A percentile compares a stretch with the other conserved stretches of the same genome.
Evolutionary conservation across 2,113 vertebrate species (phyloP).

Genomic region (Patagioenas fasciata): DNA sequence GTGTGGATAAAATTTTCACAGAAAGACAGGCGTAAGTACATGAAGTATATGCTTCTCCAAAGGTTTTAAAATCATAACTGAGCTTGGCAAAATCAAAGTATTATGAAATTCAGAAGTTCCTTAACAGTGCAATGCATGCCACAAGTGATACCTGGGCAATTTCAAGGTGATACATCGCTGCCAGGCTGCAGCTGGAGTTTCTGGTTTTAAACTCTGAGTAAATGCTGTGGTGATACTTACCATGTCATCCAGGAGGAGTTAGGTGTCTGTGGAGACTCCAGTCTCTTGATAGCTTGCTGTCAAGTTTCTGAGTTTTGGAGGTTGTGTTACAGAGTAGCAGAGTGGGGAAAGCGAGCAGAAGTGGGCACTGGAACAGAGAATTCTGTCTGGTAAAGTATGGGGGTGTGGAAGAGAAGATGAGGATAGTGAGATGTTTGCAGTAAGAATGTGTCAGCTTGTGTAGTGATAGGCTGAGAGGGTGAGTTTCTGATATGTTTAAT

Average conservation of each 20-base stretch:
- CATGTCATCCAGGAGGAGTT: background rate
- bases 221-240: background rate
- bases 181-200: background rate
- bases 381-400: background rate
- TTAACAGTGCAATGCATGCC: background rate
- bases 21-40: constrained; percentile 90
- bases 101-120: background rate
- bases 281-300: background rate
- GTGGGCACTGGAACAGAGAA: background rate
- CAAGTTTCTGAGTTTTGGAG: background rate
- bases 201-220: background rate
- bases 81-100: background rate
- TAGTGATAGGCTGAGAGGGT: background rate
- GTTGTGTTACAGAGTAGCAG: background rate
- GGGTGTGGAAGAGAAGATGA: background rate
- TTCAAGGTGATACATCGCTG: background rate
- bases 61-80: background rate
- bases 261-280: background rate
- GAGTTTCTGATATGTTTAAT: background rate
- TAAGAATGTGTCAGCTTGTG: background rate
- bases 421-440: background rate
- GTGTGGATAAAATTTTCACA: constrained; percentile 91
- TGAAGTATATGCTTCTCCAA: background rate
- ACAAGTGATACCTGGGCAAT: background rate
- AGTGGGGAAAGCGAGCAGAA: background rate